Evolutionary conservation across 2,888 invertebrate genomes (phyloP).

Genomic region (Pristionchus exspectatus): DNA sequence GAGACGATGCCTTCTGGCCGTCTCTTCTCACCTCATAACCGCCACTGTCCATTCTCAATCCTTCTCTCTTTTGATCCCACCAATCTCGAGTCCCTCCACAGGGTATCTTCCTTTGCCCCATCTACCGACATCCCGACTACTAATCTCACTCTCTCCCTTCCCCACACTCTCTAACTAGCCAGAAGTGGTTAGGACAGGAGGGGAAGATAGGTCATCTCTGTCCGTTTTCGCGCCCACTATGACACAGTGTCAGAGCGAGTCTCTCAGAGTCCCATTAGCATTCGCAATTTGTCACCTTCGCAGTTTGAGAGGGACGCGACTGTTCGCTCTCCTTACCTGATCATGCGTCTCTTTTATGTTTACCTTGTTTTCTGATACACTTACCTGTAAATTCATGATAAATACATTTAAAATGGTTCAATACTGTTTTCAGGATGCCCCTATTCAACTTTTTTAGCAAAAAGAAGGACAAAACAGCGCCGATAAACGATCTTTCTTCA

Average conservation of each 20-base stretch:
- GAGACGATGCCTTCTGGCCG: background rate
- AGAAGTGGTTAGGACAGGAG: background rate
- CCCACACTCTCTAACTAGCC: too few relatives aligned
- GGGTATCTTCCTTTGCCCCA: background rate
- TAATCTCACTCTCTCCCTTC: background rate
- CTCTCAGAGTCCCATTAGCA: background rate
- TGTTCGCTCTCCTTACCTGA: too few relatives aligned
- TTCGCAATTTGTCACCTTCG: too few relatives aligned
- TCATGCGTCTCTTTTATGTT: too few relatives aligned
- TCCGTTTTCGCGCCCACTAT: background rate
- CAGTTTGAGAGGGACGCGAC: background rate
- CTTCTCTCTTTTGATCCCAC: background rate
- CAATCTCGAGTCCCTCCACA: background rate
- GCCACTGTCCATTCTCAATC: background rate
- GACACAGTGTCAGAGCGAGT: background rate
- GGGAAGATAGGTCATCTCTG: background rate
- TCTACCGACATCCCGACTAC: background rate
- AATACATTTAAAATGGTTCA: background rate
- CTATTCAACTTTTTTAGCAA: background rate
- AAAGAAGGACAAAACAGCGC: background rate
- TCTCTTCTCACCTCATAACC: background rate
- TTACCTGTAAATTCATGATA: too few relatives aligned
- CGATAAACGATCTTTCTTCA: background rate
- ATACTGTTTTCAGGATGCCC: background rate
- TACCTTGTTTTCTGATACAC: too few relatives aligned